Evolutionary conservation across 2,797 vertebrate species (phyloP).

Genomic region (Microctenopoma lineatum): DNA sequence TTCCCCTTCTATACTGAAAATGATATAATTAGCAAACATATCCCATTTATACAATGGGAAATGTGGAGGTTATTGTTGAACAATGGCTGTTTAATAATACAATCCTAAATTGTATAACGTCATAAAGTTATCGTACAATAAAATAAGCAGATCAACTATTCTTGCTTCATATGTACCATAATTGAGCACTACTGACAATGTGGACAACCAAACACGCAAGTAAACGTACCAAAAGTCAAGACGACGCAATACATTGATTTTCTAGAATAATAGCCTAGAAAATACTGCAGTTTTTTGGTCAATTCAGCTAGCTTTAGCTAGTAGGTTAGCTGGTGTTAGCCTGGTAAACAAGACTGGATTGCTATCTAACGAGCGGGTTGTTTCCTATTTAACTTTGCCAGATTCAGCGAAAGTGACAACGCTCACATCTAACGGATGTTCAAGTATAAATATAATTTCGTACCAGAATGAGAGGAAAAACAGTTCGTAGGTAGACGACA

Average conservation of each 20-base stretch:
- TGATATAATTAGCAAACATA: not conserved
- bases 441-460: not conserved
- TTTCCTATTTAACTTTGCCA: rapidly evolving
- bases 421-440: rapidly evolving
- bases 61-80: not conserved
- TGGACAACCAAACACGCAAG: not conserved
- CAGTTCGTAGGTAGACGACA: constrained; percentile 32
- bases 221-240: not conserved
- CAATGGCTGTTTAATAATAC: too few relatives aligned
- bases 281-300: not conserved
- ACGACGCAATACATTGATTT: not conserved
- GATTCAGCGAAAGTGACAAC: not conserved
- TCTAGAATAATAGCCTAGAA: not conserved
- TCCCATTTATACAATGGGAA: not conserved
- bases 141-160: too few relatives aligned
- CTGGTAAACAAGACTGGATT: constrained; percentile 11
- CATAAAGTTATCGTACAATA: too few relatives aligned
- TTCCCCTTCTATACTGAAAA: too few relatives aligned
- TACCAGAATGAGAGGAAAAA: constrained; percentile 64
- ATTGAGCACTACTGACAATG: not conserved
- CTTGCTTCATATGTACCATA: too few relatives aligned
- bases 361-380: not conserved
- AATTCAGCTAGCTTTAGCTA: constrained; percentile 54
- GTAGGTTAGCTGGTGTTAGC: constrained; percentile 31
- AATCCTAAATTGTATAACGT: not conserved